Evolutionary conservation across 2,113 vertebrate species (phyloP).

Genomic region (Xenotilapia caudafasciata): DNA sequence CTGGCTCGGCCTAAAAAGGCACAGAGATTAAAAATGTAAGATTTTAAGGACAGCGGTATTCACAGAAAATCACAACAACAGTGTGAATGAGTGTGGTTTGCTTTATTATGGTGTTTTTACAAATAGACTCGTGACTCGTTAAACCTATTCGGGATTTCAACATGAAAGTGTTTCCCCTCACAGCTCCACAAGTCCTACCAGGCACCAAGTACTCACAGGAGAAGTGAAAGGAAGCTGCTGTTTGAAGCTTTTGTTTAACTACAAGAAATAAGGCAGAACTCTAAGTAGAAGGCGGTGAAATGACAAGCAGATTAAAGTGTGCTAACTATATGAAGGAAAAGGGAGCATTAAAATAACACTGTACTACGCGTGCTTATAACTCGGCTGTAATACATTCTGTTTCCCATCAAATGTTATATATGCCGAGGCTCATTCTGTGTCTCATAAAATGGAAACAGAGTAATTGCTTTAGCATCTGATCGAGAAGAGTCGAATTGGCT

Average conservation of each 20-base stretch:
- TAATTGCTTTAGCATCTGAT: slow-evolving; percentile 43
- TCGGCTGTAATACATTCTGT: slow-evolving; percentile 5
- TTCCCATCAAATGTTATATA: slow-evolving; percentile 17
- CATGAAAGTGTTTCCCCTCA: neutral
- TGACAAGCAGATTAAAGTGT: slow-evolving; percentile 34
- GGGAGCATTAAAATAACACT: slow-evolving; percentile 28
- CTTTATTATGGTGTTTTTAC: neutral
- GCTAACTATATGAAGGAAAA: slow-evolving; percentile 23
- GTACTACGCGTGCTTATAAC: neutral
- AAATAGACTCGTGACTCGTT: neutral
- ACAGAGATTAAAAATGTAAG: slow-evolving; percentile 48
- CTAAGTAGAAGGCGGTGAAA: slow-evolving; percentile 1
- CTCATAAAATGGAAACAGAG: slow-evolving; percentile 28
- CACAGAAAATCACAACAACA: neutral
- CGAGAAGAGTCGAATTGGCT: slow-evolving; percentile 18
- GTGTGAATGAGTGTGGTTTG: neutral
- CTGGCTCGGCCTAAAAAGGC: slow-evolving; percentile 85
- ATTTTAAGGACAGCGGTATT: slow-evolving; percentile 23
- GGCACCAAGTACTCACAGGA: neutral
- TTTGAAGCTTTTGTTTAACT: slow-evolving; percentile 6
- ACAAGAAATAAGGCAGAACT: neutral
- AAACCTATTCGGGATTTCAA: neutral
- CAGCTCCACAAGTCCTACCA: neutral
- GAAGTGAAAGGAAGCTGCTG: neutral
- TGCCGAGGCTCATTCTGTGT: slow-evolving; percentile 17